Evolutionary conservation across 2,888 invertebrate species (phyloP), one percentile per base, ranked within the genome.

Genomic region (Anticlea derivata): DNA sequence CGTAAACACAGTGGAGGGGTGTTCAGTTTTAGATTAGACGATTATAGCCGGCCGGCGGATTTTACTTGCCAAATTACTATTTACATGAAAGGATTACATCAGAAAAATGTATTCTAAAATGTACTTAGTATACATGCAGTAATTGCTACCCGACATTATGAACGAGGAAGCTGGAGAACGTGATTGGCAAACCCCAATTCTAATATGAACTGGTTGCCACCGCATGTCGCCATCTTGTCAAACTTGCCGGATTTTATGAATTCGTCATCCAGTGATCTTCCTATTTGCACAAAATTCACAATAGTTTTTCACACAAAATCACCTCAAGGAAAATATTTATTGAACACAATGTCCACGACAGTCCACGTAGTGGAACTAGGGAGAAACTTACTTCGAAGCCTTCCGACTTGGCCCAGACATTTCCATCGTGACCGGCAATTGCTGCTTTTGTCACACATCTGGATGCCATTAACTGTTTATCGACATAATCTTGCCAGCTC

Each of bases 401-500:
- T 72, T 95, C 96, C 59, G 97, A 97, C 93, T 96, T 97, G 77
- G 97, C 97, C 97, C 97, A 97, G 86, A 97, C 93, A 92, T 96
- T 96, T 86, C 97, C 97, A 91, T 97, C 97, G 93, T 96, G 97
- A 91, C 97, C 97, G 85, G 96, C 96, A 91, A 97, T 97, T 84
- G 96, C 97, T 79, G 97, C 97, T 94, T 96, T 96, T 92, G 95
- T 95, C 81, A 97, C 97, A 95, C 97, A 97, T 91, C 95, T 95
- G 90, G 97, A 97, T 86, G 97, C 97, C 93, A 97, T 93, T 93
- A 97, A 95, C 93, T 97, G 97, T 94, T 97, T 97, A 93, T 97
- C 97, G 92, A 97, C 96, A 94, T 97, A 97, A 95, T 97, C 97
- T 95, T 97, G 97, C 97, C 97, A 97, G 95, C 97, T 97, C 97